phyloP scores from a whole-genome alignment of 2,888 invertebrate genomes.

The Epinotia nisella region DNA sequence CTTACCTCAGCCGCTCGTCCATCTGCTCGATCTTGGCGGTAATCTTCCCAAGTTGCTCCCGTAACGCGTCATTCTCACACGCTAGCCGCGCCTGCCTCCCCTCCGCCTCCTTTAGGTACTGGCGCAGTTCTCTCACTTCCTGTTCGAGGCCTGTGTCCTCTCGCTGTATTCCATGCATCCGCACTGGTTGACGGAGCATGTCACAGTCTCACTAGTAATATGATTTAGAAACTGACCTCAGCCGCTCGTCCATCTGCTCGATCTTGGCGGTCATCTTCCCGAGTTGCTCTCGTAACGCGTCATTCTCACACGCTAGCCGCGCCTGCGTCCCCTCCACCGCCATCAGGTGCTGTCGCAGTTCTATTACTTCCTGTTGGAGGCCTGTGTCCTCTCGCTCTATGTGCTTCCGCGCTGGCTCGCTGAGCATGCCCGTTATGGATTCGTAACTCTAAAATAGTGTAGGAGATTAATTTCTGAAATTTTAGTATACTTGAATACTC shows the following conservation, averaged over 20 bases:
- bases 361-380: constrained; percentile 58
- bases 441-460: constrained; percentile 65
- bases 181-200: no score
- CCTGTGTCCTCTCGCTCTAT: constrained; percentile 42
- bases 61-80: neutral
- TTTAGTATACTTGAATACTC: no score
- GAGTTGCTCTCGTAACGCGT: constrained; percentile 64
- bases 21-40: neutral
- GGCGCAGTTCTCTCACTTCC: neutral
- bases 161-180: no score
- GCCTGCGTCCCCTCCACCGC: constrained; percentile 66
- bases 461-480: no score
- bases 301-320: constrained; percentile 66
- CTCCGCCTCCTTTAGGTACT: no score
- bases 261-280: constrained; percentile 68
- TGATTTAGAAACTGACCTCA: constrained; percentile 63
- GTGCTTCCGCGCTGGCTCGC: constrained; percentile 56
- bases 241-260: constrained; percentile 70
- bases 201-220: neutral
- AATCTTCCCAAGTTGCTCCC: neutral
- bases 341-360: constrained; percentile 61
- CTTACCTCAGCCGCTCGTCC: no score
- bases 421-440: constrained; percentile 68
- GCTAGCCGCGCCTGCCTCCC: neutral
- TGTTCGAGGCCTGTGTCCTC: no score